Evolutionary conservation across 2,888 invertebrate species (phyloP).

Genomic region (Andrena hattorfiana): DNA sequence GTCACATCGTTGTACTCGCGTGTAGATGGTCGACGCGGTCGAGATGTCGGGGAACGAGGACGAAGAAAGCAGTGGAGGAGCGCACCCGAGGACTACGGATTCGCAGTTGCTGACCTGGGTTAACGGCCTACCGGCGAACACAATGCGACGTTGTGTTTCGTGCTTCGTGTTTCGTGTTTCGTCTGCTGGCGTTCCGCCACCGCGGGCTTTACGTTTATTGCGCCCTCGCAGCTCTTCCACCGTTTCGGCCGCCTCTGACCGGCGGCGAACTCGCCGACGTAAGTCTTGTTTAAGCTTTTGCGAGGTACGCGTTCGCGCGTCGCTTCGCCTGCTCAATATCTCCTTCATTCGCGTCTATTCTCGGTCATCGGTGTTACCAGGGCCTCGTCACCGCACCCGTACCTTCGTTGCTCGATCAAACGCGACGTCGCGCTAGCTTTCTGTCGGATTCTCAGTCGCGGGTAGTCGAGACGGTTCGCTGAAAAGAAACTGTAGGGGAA

Average conservation of each 20-base stretch:
- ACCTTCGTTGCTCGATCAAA: too few relatives aligned
- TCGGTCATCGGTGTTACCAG: background rate
- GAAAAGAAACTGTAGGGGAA: too few relatives aligned
- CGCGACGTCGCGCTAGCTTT: too few relatives aligned
- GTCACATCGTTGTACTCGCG: constrained; percentile 36
- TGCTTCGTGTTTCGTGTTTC: constrained; percentile 76
- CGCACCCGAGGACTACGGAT: constrained; percentile 64
- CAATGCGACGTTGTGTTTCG: constrained; percentile 79
- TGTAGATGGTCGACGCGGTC: constrained; percentile 10
- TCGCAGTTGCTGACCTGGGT: constrained; percentile 80
- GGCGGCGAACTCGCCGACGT: constrained; percentile 40
- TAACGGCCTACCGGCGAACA: constrained; percentile 77
- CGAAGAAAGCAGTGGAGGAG: constrained; percentile 32
- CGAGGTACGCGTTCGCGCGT: background rate
- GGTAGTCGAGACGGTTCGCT: too few relatives aligned
- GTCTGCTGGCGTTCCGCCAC: constrained; percentile 74
- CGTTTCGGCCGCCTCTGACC: background rate
- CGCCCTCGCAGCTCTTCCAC: too few relatives aligned
- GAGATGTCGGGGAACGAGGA: constrained; percentile 12
- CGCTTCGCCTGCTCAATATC: constrained; percentile 3
- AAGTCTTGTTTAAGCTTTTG: constrained; percentile 40
- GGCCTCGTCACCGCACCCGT: too few relatives aligned
- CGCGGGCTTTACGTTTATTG: constrained; percentile 48
- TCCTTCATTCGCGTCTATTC: constrained; percentile 4
- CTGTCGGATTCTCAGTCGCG: too few relatives aligned